phyloP scores from a whole-genome alignment of 2,888 invertebrate genomes.

The Alentia gelatinosa region DNA sequence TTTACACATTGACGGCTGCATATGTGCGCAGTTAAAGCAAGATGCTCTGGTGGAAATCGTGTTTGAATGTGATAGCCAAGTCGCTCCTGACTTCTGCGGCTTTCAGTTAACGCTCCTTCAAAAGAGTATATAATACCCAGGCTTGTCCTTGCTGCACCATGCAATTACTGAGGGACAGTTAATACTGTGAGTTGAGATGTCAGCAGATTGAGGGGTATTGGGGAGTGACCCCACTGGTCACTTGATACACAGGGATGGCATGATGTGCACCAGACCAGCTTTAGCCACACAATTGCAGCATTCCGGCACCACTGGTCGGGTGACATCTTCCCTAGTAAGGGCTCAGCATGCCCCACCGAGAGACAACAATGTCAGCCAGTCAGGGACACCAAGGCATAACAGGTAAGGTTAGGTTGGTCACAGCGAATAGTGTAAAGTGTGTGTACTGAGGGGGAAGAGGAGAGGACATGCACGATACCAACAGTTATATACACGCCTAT shows the following conservation, averaged over 20 bases:
- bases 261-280: neutral
- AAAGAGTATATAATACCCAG: neutral
- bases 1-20: too few relatives aligned
- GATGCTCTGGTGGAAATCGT: too few relatives aligned
- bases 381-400: neutral
- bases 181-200: neutral
- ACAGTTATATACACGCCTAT: neutral
- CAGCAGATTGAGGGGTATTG: neutral
- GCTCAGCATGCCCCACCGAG: neutral
- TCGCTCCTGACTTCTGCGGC: neutral
- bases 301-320: neutral
- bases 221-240: neutral
- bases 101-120: neutral
- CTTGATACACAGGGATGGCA: neutral
- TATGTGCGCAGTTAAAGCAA: too few relatives aligned
- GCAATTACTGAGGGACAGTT: slow-evolving; percentile 4
- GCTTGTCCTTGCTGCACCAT: neutral
- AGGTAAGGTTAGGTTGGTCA: neutral
- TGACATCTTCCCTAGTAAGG: neutral
- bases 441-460: neutral
- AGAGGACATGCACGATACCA: neutral
- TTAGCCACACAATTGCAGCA: neutral
- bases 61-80: neutral
- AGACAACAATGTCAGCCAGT: neutral
- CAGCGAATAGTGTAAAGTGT: neutral